phyloP scores from a whole-genome alignment of 2,888 invertebrate species.

The Incurvaria masculella region DNA sequence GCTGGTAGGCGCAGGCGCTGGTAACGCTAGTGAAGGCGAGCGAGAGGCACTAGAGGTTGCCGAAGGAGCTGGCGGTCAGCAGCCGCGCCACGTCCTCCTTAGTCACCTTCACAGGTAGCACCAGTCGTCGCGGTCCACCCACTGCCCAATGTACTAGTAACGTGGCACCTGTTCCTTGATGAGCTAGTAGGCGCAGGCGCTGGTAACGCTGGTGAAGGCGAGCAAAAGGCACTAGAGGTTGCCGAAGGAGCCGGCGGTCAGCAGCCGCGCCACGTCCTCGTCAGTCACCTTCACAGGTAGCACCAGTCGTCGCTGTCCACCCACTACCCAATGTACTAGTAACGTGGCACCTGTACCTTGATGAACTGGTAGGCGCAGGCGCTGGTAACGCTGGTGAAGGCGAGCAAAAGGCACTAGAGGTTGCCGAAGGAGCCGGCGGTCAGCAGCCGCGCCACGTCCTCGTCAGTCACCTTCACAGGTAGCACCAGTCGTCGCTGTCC shows the following conservation, averaged over 20 bases:
- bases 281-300: constrained; percentile 77
- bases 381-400: constrained; percentile 80
- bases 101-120: constrained; percentile 73
- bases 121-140: constrained; percentile 73
- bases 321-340: too few relatives aligned
- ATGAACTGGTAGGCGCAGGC: constrained; percentile 78
- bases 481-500: constrained; percentile 73
- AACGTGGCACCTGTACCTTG: too few relatives aligned
- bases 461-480: constrained; percentile 75
- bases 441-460: constrained; percentile 68
- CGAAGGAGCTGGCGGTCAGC: constrained; percentile 70
- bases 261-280: constrained; percentile 67
- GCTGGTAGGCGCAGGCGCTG: constrained; percentile 73
- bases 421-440: constrained; percentile 76
- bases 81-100: constrained; percentile 73
- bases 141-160: too few relatives aligned
- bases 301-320: constrained; percentile 72
- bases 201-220: constrained; percentile 80
- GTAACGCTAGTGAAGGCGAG: constrained; percentile 82
- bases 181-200: constrained; percentile 74
- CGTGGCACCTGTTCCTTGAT: too few relatives aligned
- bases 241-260: constrained; percentile 73
- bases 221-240: constrained; percentile 77
- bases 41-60: constrained; percentile 76
- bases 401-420: constrained; percentile 74